phyloP scores from a whole-genome alignment of 2,797 vertebrate species.

The Vireo griseus region DNA sequence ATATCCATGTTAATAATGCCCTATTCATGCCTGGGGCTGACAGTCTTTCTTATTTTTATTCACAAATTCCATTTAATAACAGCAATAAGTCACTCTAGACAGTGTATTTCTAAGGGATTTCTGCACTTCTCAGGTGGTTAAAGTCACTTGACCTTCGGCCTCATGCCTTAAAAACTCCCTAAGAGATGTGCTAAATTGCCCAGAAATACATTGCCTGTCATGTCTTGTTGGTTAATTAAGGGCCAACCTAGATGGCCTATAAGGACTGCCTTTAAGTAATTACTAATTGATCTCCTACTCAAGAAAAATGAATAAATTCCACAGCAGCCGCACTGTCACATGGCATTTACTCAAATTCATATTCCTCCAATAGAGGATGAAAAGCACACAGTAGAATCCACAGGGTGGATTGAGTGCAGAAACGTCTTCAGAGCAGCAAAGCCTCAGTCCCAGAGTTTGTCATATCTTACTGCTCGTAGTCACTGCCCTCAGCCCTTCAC shows the following conservation, averaged over 20 bases:
- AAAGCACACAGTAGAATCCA: background rate
- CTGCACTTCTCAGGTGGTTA: conserved; percentile 77
- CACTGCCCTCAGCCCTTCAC: background rate
- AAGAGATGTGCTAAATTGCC: conserved; percentile 78
- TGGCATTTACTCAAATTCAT: conserved; percentile 52
- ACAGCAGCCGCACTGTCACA: conserved; percentile 34
- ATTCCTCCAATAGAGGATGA: conserved; percentile 2
- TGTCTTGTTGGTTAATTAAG: conserved; percentile 80
- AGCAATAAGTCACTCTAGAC: conserved; percentile 66
- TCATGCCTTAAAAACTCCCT: conserved; percentile 74
- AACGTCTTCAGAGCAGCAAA: background rate
- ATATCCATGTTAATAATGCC: conserved; percentile 55
- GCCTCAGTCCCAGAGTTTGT: background rate
- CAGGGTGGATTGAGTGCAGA: background rate
- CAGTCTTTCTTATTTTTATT: conserved; percentile 63
- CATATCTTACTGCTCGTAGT: background rate
- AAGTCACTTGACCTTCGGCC: conserved; percentile 79
- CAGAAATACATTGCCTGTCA: conserved; percentile 79
- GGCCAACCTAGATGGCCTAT: conserved; percentile 62
- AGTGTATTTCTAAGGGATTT: conserved; percentile 72
- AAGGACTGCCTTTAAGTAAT: conserved; percentile 68
- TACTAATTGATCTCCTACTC: conserved; percentile 67
- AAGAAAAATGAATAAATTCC: conserved; percentile 63
- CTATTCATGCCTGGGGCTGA: conserved; percentile 59
- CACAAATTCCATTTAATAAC: conserved; percentile 62